phyloP scores from a whole-genome alignment of 2,888 invertebrate genomes.

The Lepidochitona cinerea region DNA sequence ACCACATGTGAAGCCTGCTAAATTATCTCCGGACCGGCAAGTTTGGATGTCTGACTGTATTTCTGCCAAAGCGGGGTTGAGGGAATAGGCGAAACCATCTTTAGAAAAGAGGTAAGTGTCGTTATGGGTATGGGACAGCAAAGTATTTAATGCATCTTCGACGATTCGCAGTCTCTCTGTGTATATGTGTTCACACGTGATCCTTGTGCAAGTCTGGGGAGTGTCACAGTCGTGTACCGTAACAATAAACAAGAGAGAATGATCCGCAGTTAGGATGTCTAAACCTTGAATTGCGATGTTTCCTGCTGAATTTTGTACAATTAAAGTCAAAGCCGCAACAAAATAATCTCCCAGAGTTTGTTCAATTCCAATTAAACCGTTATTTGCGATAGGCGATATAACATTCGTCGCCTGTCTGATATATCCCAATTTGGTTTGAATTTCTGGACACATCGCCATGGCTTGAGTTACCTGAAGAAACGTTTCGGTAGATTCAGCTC shows the following conservation, averaged over 20 bases:
- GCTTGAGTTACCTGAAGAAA: not conserved
- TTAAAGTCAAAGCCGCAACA: not conserved
- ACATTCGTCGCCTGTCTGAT: not conserved
- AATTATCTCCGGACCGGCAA: not conserved
- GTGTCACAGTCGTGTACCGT: not conserved
- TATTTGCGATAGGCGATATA: not conserved
- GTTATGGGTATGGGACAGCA: not conserved
- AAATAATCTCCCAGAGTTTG: not conserved
- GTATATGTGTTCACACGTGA: not conserved
- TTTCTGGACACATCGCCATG: not conserved
- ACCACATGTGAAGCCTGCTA: too few species aligned
- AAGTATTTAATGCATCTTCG: not conserved
- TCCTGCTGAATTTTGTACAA: not conserved
- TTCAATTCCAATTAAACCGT: not conserved
- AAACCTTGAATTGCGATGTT: not conserved
- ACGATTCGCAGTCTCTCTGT: not conserved
- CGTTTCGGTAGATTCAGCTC: not conserved
- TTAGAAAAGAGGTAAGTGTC: not conserved
- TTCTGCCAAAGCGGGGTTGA: not conserved
- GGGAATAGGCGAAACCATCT: not conserved
- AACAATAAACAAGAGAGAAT: not conserved
- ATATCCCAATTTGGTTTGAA: not conserved
- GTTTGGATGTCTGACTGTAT: not conserved
- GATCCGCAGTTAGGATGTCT: not conserved
- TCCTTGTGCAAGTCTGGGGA: not conserved